Conservation (phyloP, 2,113 vertebrate genomes). For the Charina bottae region DNA sequence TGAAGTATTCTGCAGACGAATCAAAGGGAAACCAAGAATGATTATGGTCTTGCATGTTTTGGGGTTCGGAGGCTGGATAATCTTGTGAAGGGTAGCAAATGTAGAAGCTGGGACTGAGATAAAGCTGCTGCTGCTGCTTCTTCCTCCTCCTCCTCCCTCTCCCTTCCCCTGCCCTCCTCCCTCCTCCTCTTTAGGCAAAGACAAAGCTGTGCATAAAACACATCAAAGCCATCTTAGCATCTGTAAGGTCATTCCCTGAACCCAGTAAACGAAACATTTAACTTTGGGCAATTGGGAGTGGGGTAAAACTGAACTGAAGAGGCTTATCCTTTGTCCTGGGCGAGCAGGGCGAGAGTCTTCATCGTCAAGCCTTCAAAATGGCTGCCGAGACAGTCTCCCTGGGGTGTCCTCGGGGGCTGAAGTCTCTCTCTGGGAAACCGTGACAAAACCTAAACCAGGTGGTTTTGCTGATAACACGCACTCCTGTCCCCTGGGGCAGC, state of each 20-base stretch:
- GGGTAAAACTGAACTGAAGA: background rate
- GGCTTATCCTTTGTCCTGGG: slow-evolving; percentile 1
- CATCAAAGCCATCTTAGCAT: background rate
- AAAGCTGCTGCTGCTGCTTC: too few species aligned
- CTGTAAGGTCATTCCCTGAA: background rate
- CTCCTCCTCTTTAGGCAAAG: background rate
- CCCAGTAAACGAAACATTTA: background rate
- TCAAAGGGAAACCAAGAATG: background rate
- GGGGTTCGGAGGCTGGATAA: too few species aligned
- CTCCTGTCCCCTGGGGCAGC: slow-evolving; percentile 8
- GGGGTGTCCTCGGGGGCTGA: background rate
- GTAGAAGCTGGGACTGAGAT: background rate
- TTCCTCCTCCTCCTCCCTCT: background rate
- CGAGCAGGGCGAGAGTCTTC: background rate
- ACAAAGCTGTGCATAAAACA: background rate
- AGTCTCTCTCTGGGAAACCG: slow-evolving; percentile 7
- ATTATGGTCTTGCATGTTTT: too few species aligned
- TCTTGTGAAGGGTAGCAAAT: too few species aligned
- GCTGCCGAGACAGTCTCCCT: background rate
- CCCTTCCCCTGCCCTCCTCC: fast-evolving
- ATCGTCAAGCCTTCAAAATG: background rate
- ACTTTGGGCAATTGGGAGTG: background rate
- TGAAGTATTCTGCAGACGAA: background rate
- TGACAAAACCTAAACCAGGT: slow-evolving; percentile 21
- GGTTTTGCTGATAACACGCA: slow-evolving; percentile 17